Base-by-base conservation (phyloP, 2,888 invertebrate genomes). In the Bembecia ichneumoniformis region DNA sequence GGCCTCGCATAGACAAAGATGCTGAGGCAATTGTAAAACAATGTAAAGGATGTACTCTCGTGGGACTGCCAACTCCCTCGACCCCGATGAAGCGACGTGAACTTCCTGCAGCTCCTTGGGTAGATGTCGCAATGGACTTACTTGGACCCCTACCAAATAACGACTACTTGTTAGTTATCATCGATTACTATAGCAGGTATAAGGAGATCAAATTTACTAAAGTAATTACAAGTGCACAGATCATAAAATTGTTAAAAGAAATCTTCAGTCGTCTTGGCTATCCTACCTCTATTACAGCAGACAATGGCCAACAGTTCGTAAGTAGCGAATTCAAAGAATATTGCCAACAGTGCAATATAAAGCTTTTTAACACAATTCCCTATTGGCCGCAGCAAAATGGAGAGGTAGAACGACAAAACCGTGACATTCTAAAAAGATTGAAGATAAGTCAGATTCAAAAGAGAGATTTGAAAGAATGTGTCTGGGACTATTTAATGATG, bases 11-110 rank as follows among this genome's bases (percentile, higher is more conserved):
- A 1, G 59, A 58, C 34, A 55, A 43, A 44, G 56, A 58, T 16
- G 55, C 51, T 1, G 59, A 62, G 46, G 48, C 16, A 2, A 3
- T 43, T 1, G 54, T 56, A 0, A 58, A 53, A 48, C 15, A 28
- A 5, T 58, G 59, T 28, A 57, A 54, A 50, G 52, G 56, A 1
- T 60, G 60, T 43, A 59, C 50, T 3, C 9, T 62, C 1, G 58
- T 62, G 1, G 48, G 52, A 0, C 11, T 40, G 2, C 57, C 58
- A n/a, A 59, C 50, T 43, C 53, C 48, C 2, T 17, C 46, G 7
- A 10, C 7, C 1, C 57, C 58, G 0, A 43, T 58, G 13, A 53
- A 51, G 13, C n/a, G 55, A 2, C 20, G 54, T 0, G 52, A 53
- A 16, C 15, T 58, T 3, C 58, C 57, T 7, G 1, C 11, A 1